Conservation (phyloP, 2,113 vertebrate genomes). For the Mormoops blainvillei region DNA sequence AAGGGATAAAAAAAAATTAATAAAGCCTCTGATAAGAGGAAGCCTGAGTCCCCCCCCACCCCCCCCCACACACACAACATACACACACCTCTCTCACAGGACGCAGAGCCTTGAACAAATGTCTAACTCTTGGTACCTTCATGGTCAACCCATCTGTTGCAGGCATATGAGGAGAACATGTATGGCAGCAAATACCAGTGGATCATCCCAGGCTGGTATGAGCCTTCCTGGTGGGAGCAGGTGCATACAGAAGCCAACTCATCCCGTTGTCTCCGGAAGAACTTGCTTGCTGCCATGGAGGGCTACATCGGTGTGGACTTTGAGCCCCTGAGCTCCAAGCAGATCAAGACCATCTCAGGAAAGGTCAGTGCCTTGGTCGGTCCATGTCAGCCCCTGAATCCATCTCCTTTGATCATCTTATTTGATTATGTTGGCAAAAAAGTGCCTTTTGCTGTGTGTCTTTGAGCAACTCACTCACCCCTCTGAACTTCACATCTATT, state of each 20-base stretch:
- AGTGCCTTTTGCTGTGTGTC: not conserved
- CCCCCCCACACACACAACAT: too few relatives aligned
- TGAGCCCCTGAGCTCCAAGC: slow-evolving; percentile 95
- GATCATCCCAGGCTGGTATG: slow-evolving; percentile 99
- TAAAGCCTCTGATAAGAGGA: not conserved
- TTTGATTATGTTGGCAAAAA: not conserved
- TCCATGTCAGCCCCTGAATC: not conserved
- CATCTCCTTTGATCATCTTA: not conserved
- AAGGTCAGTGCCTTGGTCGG: slow-evolving; percentile 84
- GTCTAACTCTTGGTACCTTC: not conserved
- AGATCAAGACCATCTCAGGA: slow-evolving; percentile 94
- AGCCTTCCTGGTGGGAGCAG: slow-evolving; percentile 97
- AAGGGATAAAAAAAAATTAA: not conserved
- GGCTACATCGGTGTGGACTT: slow-evolving; percentile 99
- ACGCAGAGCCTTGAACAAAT: not conserved
- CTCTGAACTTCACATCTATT: not conserved
- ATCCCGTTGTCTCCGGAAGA: slow-evolving; percentile 92
- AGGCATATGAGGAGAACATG: slow-evolving; percentile 97
- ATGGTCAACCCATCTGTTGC: slow-evolving; percentile 20
- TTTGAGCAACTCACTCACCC: not conserved
- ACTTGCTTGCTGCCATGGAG: slow-evolving; percentile 95
- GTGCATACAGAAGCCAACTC: slow-evolving; percentile 84
- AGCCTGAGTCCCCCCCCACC: not conserved
- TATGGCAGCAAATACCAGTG: slow-evolving; percentile 98
- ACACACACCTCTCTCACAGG: not conserved